Percentiles rank a stretch among this genome's conserved stretches.
These are phyloP conservation scores for Diarsia brunnea DNA, from an alignment of 2,888 invertebrate species.

Conservation along the genomic window DNA sequence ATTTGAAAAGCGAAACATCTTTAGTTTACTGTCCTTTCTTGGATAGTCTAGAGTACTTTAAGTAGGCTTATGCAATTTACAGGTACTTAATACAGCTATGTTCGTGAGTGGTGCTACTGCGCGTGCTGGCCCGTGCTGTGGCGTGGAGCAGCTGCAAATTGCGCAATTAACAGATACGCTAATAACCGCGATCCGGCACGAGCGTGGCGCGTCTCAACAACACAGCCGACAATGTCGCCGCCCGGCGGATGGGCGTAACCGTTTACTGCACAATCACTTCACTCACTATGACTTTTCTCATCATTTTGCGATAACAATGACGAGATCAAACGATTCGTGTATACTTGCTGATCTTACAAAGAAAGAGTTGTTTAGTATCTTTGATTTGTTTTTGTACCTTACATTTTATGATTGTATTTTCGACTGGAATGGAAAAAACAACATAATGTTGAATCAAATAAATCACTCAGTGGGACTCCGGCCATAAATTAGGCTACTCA, in stretches of 20 bases:
- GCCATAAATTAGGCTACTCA: constrained; percentile 36
- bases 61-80: not conserved
- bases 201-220: constrained; percentile 35
- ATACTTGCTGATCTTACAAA: not conserved
- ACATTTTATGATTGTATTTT: constrained; percentile 4
- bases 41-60: not conserved
- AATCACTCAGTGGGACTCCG: constrained; percentile 48
- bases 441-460: constrained; percentile 36
- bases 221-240: constrained; percentile 40
- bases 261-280: constrained; percentile 40
- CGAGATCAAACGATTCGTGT: constrained; percentile 25
- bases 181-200: constrained; percentile 73
- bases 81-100: not conserved
- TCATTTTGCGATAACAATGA: constrained; percentile 47
- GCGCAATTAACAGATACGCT: constrained; percentile 76
- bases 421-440: constrained; percentile 12
- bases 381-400: constrained; percentile 12
- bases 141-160: constrained; percentile 65
- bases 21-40: not conserved
- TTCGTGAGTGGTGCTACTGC: constrained; percentile 31
- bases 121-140: constrained; percentile 19
- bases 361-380: constrained; percentile 10
- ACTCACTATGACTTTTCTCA: constrained; percentile 48
- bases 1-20: not conserved
- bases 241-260: constrained; percentile 40